Base-by-base conservation (phyloP, 2,797 vertebrate species). In the Acrocephalus scirpaceus region DNA sequence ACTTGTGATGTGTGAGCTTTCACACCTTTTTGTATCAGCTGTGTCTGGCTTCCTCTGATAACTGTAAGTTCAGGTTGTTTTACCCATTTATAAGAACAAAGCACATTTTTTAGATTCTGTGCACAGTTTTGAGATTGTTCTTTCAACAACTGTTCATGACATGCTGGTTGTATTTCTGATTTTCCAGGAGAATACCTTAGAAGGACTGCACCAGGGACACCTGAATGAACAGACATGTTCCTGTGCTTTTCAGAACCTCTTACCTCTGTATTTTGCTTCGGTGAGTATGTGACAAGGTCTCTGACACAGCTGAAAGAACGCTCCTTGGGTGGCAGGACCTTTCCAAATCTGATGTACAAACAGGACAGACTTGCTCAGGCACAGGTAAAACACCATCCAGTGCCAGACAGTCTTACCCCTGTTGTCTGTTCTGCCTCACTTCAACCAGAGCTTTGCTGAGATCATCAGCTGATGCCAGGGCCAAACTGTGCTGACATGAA, bases 201-300 rank as follows among this genome's bases (percentile, higher is more conserved):
- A 98, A 88, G 97, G 98, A 69, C 91, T 99, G 75, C 98, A 98
- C 73, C 97, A 98, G 72, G 98, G 98, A 12, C 97, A 98, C 71
- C 93, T 99, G 80, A 99, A 98, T 82, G 98, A 98, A 65, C 97
- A 98, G 96, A 98, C 97, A 2, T 99, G 98, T 95, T 97, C 97
- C 61, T 98, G 98, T 90, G 99, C 98, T 3, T 98, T 98, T 22
- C 95, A 96, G 81, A 96, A 97, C 84, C 98, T 99, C 47, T 97
- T 98, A 62, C 98, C 98, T 29, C 96, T 98, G 50, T 98, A 98
- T 90, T 97, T 91, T 27, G 88, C 98, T 21, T 98, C 98, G 57
- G 99, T 99, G 96, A 98, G 99, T 98, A 81, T 86, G 34, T 48
- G n/a, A 36, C 13, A 45, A 65, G 14, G n/a, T 73, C 58, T 64